Conservation (phyloP, 2,888 invertebrate species). For the Physocephala rufipes region DNA sequence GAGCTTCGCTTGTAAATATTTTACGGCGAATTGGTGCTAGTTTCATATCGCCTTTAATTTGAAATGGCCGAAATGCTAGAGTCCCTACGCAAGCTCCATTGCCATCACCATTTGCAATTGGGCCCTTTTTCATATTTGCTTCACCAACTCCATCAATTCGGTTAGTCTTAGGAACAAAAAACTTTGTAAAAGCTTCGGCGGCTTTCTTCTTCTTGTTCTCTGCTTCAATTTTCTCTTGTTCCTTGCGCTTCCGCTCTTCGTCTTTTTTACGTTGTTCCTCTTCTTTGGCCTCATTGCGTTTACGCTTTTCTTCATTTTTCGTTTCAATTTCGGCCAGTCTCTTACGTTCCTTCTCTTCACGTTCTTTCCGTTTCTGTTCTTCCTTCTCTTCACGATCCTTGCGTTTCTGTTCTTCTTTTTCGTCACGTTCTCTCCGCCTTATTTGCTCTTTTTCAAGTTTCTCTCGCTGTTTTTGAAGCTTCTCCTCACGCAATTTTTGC, state of each 20-base stretch:
- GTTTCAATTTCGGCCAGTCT: conserved; percentile 58
- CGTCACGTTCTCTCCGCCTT: conserved; percentile 63
- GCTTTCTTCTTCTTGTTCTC: conserved; percentile 81
- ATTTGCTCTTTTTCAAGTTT: conserved; percentile 57
- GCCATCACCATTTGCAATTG: conserved; percentile 55
- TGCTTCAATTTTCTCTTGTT: conserved; percentile 74
- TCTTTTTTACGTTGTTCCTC: conserved; percentile 63
- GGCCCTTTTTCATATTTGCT: conserved; percentile 14
- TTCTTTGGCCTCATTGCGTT: conserved; percentile 55
- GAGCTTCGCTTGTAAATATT: conserved; percentile 68
- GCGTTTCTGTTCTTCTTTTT: conserved; percentile 66
- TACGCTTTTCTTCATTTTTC: conserved; percentile 56
- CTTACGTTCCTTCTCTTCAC: conserved; percentile 63
- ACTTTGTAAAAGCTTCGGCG: conserved; percentile 81
- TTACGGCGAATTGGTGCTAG: conserved; percentile 78
- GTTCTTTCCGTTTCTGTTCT: conserved; percentile 64
- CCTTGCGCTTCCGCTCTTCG: conserved; percentile 68
- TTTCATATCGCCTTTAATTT: conserved; percentile 87
- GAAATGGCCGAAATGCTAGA: conserved; percentile 74
- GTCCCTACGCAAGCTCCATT: conserved; percentile 46
- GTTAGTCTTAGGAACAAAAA: conserved; percentile 73
- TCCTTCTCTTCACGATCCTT: conserved; percentile 67
- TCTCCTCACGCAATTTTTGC: conserved; percentile 66
- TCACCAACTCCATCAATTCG: conserved; percentile 51
- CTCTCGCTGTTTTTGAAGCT: conserved; percentile 62